Evolutionary conservation across 2,888 invertebrate genomes (phyloP).

Genomic region (Saturnia pavonia): DNA sequence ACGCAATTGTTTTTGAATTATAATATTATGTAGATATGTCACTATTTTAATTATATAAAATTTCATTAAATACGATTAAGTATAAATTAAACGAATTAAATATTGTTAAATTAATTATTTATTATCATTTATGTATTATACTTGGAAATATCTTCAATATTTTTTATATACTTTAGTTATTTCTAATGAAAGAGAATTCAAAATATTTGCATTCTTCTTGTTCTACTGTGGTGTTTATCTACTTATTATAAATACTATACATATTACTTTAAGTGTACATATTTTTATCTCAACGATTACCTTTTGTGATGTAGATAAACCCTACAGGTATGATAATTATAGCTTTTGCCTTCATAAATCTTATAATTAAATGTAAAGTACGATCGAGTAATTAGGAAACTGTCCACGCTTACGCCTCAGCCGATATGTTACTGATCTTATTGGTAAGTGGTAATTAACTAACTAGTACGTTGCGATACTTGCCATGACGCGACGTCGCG

Average conservation of each 20-base stretch:
- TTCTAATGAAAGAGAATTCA: neutral
- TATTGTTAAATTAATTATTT: neutral
- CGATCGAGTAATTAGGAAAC: neutral
- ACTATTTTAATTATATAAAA: neutral
- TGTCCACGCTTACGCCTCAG: neutral
- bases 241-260: neutral
- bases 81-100: too few relatives aligned
- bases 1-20: too few relatives aligned
- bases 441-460: neutral
- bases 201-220: neutral
- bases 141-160: neutral
- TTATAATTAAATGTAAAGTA: neutral
- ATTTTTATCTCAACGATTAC: neutral
- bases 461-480: neutral
- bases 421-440: neutral
- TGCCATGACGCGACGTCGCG: slow-evolving; percentile 16
- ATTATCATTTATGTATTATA: neutral
- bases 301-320: neutral
- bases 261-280: neutral
- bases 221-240: neutral
- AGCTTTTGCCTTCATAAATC: neutral
- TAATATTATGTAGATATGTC: too few relatives aligned
- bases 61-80: too few relatives aligned
- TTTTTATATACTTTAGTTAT: neutral
- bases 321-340: neutral